phyloP scores from a whole-genome alignment of 2,113 vertebrate species.

The Ursus arctos region DNA sequence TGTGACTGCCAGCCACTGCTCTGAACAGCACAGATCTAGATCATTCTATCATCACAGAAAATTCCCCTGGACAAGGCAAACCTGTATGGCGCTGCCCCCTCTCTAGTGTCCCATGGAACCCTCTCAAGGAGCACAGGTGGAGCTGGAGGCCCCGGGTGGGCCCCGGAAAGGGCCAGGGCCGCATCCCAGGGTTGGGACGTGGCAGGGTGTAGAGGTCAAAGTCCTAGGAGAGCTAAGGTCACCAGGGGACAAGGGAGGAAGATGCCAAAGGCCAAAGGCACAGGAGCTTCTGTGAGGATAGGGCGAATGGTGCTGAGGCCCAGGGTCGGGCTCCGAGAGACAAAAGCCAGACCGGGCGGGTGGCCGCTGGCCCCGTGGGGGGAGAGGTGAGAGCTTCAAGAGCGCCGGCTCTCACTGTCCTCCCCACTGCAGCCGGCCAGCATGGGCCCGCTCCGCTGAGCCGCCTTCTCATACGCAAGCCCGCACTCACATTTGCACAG shows the following conservation, averaged over 20 bases:
- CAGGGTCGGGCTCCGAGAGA: not conserved
- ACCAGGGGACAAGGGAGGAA: not conserved
- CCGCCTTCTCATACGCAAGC: not conserved
- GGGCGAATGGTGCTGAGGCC: not conserved
- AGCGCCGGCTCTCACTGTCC: not conserved
- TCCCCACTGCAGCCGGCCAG: not conserved
- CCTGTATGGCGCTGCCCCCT: not conserved
- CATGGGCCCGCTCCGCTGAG: not conserved
- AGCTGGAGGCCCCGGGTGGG: not conserved
- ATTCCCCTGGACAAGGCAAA: not conserved
- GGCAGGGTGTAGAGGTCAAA: not conserved
- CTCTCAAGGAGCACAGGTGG: not conserved
- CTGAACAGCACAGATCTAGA: not conserved
- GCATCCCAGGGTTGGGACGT: not conserved
- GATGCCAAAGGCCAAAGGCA: not conserved
- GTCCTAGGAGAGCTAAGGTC: not conserved
- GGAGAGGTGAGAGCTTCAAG: not conserved
- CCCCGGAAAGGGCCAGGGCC: not conserved
- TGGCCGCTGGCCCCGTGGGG: not conserved
- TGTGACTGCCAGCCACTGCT: not conserved
- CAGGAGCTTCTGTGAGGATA: not conserved
- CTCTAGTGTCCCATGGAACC: not conserved
- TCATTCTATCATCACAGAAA: no score
- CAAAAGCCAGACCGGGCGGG: not conserved
- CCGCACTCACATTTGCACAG: not conserved